Conservation (phyloP, 2,888 invertebrate genomes). For the Pristionchus fissidentatus region DNA sequence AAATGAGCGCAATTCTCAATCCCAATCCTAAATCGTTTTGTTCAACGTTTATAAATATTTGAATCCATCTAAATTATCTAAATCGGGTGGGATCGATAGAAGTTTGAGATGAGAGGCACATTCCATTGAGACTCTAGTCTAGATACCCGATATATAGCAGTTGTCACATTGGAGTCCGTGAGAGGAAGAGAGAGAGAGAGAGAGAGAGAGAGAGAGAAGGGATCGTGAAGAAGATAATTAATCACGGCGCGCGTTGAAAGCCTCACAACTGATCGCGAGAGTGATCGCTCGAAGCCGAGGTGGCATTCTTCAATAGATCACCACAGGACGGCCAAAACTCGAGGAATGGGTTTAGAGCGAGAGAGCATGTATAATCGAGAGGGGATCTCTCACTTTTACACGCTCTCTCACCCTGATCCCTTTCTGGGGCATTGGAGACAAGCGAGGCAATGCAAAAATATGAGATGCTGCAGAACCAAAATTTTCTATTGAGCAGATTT, state of each 20-base stretch:
- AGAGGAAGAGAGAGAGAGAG: background rate
- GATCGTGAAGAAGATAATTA: background rate
- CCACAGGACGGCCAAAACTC: background rate
- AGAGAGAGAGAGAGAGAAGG: background rate
- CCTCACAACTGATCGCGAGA: background rate
- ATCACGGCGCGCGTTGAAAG: background rate
- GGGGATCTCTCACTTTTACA: background rate
- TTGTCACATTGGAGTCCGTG: background rate
- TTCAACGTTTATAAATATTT: too few species aligned
- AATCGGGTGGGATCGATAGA: too few species aligned
- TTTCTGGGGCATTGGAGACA: too few species aligned
- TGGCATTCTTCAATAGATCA: too few species aligned
- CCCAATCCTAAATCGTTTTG: too few species aligned
- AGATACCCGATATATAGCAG: background rate
- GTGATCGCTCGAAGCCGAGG: too few species aligned
- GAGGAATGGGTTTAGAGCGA: background rate
- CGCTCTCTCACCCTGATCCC: conserved; percentile 2
- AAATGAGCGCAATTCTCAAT: too few species aligned
- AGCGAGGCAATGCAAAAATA: too few species aligned
- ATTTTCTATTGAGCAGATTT: too few species aligned
- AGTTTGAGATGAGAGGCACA: too few species aligned
- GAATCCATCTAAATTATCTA: too few species aligned
- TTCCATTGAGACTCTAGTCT: background rate
- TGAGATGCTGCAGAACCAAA: too few species aligned
- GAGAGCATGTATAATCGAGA: background rate